phyloP scores from a whole-genome alignment of 2,797 vertebrate species.

The Acestrorhynchus altus region DNA sequence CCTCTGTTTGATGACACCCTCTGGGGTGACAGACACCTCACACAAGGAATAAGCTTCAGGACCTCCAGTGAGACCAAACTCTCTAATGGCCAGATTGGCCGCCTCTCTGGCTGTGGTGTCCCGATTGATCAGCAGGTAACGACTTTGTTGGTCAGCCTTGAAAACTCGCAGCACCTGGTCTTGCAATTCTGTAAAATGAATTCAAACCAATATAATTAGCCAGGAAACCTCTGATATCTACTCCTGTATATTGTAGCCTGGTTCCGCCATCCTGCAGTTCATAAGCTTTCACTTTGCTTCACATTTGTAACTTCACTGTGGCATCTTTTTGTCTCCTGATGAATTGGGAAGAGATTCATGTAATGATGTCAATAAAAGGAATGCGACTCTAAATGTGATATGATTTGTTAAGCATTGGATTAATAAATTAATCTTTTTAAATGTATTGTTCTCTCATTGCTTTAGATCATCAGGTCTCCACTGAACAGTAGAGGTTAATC shows the following conservation, averaged over 20 bases:
- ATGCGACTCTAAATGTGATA: neutral
- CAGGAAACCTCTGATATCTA: neutral
- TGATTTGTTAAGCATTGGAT: neutral
- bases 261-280: conserved; percentile 11
- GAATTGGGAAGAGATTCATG: neutral
- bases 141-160: conserved; percentile 97
- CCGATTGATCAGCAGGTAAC: conserved; percentile 98
- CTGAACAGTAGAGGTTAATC: no score
- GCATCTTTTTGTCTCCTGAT: neutral
- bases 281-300: conserved; percentile 24
- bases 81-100: conserved; percentile 91
- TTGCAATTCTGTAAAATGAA: conserved; percentile 86
- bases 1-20: conserved; percentile 97
- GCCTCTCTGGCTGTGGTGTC: conserved; percentile 98
- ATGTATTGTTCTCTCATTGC: no score
- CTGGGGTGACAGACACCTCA: conserved; percentile 95
- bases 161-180: conserved; percentile 97
- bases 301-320: neutral
- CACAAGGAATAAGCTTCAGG: conserved; percentile 94
- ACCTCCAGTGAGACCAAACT: conserved; percentile 90
- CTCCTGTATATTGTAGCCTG: neutral
- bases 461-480: no score
- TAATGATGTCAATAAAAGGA: neutral
- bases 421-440: no score
- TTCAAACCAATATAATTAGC: conserved; percentile 2